Evolutionary conservation across 2,888 invertebrate species (phyloP), one percentile per base, ranked within the genome.

Genomic region (Ptychoptera albimana): DNA sequence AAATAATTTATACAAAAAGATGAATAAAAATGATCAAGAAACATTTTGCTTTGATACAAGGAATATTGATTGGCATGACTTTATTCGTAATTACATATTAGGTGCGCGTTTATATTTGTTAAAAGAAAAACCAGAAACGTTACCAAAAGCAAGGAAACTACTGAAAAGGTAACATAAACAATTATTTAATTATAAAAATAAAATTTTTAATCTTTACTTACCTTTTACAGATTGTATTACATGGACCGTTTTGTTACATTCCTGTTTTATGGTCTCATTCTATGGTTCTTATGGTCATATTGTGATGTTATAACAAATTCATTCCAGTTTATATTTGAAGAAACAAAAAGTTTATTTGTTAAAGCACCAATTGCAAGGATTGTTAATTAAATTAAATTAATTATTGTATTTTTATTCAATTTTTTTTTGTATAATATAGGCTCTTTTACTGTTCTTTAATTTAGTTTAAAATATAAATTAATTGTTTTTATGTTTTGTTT

Each of bases 41-140:
- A 65, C 67, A 1, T 89, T 84, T 52, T 74, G 73, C 49, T 72
- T 42, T 35, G 42, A 42, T 42, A 42, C 23, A 2, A 42, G 29
- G 34, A 15, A 11, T n/a, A 53, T 79, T 2, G 63, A 75, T 51
- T 80, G 79, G 73, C 71, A 77, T 44, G 60, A 70, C 1, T 87
- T 79, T 56, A 60, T 85, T 50, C 67, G 72, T 51, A 71, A 67
- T 57, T 87, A 87, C 56, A 75, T 91, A 30, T 70, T 82, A 50
- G 93, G 92, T 0, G 79, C 84, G n/a, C 73, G 92, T 12, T 77
- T 80, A 51, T 92, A 75, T 59, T 82, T 86, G 55, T 69, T 89
- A 45, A 87, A 88, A 50, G 93, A 94, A 53, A 81, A 82, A 53
- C 77, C 80, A 0, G 71, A 77, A 9, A 82, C 82, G 0, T 57